These are phyloP conservation scores for Drepana falcataria DNA, from an alignment of 2,888 invertebrate species.

Conservation along the genomic window DNA sequence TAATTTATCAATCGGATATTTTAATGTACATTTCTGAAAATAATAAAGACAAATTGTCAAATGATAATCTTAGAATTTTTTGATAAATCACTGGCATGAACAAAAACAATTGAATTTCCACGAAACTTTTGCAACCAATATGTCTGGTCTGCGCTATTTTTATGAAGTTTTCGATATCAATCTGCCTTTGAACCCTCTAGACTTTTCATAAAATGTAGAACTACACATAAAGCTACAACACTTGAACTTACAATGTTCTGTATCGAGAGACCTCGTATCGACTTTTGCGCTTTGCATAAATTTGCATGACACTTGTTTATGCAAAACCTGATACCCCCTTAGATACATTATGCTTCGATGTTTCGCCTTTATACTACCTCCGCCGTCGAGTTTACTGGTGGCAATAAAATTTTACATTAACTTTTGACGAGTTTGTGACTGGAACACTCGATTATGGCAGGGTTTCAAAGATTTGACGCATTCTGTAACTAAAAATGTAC, in stretches of 20 bases:
- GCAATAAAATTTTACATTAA: conserved; percentile 16
- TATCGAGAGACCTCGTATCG: conserved; percentile 60
- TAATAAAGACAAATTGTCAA: too few relatives aligned
- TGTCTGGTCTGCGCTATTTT: too few relatives aligned
- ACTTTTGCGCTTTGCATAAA: conserved; percentile 72
- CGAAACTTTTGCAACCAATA: too few relatives aligned
- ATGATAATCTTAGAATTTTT: too few relatives aligned
- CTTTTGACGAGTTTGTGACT: background rate
- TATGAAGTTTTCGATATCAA: too few relatives aligned
- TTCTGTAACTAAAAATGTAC: background rate
- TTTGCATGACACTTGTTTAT: conserved; percentile 64
- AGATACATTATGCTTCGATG: conserved; percentile 27
- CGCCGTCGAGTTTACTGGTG: conserved; percentile 16
- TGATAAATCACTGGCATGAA: too few relatives aligned
- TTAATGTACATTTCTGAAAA: too few relatives aligned
- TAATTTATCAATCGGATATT: too few relatives aligned
- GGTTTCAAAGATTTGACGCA: background rate
- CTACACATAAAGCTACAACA: background rate
- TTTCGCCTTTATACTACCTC: background rate
- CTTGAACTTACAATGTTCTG: conserved; percentile 16
- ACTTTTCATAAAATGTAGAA: background rate
- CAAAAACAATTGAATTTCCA: too few relatives aligned
- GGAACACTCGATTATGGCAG: background rate
- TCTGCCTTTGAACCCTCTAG: background rate
- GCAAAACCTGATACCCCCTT: conserved; percentile 41